These are phyloP conservation scores for Agrypnus murinus DNA, from an alignment of 2,888 invertebrate genomes.

Conservation along the genomic window DNA sequence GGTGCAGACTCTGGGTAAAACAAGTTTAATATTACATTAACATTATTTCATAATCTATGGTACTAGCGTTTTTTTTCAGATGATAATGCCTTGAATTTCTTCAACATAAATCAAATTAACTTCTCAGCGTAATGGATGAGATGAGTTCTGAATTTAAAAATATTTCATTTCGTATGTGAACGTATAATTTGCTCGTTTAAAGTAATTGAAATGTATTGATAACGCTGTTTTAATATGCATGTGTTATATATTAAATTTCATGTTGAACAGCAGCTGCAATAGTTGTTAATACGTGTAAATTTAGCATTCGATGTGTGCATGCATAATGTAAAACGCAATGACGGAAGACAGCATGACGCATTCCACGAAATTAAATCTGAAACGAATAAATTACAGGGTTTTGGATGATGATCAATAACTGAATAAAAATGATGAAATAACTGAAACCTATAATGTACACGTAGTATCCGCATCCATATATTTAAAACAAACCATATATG, in stretches of 20 bases:
- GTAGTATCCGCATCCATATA: not conserved
- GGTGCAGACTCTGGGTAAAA: too few relatives aligned
- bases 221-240: slow-evolving; percentile 25
- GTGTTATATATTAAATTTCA: slow-evolving; percentile 10
- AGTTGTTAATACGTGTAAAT: slow-evolving; percentile 35
- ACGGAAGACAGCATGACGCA: slow-evolving; percentile 32
- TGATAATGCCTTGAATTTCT: too few relatives aligned
- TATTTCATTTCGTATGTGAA: too few relatives aligned
- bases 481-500: slow-evolving; percentile 20
- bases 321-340: slow-evolving; percentile 29
- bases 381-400: slow-evolving; percentile 27
- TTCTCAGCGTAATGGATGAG: too few relatives aligned
- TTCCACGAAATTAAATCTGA: slow-evolving; percentile 38
- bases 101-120: too few relatives aligned
- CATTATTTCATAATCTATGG: too few relatives aligned
- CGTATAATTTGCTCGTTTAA: too few relatives aligned
- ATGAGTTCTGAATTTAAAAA: too few relatives aligned
- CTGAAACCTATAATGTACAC: slow-evolving; percentile 21
- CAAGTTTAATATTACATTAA: too few relatives aligned
- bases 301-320: slow-evolving; percentile 34
- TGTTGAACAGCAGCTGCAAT: slow-evolving; percentile 44
- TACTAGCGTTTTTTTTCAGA: too few relatives aligned
- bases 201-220: slow-evolving; percentile 14
- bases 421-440: slow-evolving; percentile 1
- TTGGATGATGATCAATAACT: slow-evolving; percentile 22